A percentile compares a stretch with the other conserved stretches of the same genome.
These are phyloP conservation scores for Trichopoda pennipes DNA, from an alignment of 2,888 invertebrate genomes.

Conservation along the genomic window DNA sequence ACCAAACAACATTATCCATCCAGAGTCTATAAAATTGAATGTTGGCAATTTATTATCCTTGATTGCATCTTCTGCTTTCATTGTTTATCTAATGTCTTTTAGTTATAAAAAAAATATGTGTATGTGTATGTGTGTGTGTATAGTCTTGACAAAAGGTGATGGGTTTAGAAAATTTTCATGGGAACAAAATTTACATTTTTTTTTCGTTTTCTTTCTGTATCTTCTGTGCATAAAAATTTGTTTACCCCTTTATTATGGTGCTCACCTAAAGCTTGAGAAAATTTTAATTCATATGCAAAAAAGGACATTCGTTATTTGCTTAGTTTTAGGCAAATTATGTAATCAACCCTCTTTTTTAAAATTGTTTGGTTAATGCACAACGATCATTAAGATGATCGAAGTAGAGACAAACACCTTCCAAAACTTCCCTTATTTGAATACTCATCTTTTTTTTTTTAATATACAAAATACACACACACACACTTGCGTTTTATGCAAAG, in stretches of 20 bases:
- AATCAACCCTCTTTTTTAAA: conserved; percentile 57
- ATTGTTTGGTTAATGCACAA: conserved; percentile 25
- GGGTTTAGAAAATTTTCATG: conserved; percentile 74
- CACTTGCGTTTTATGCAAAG: conserved; percentile 9
- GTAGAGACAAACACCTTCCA: conserved; percentile 62
- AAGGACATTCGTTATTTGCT: conserved; percentile 66
- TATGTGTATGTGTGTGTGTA: not conserved
- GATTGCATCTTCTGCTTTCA: conserved; percentile 77
- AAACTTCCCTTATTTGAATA: conserved; percentile 77
- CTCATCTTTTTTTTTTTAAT: conserved; percentile 73
- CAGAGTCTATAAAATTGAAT: conserved; percentile 56
- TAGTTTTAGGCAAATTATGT: conserved; percentile 76
- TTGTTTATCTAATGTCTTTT: conserved; percentile 68
- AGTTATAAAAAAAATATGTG: conserved; percentile 2
- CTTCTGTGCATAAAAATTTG: conserved; percentile 73
- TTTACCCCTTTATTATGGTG: conserved; percentile 69
- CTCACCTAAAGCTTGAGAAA: conserved; percentile 74
- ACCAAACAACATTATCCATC: not conserved
- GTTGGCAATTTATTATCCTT: conserved; percentile 76
- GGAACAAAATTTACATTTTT: conserved; percentile 75
- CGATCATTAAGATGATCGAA: conserved; percentile 62
- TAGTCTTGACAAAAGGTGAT: too few relatives aligned
- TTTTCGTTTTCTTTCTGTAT: conserved; percentile 69
- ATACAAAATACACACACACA: conserved; percentile 7
- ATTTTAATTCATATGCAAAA: conserved; percentile 68